Conservation (phyloP, 2,888 invertebrate species). For the Drosophila hamatofila region DNA sequence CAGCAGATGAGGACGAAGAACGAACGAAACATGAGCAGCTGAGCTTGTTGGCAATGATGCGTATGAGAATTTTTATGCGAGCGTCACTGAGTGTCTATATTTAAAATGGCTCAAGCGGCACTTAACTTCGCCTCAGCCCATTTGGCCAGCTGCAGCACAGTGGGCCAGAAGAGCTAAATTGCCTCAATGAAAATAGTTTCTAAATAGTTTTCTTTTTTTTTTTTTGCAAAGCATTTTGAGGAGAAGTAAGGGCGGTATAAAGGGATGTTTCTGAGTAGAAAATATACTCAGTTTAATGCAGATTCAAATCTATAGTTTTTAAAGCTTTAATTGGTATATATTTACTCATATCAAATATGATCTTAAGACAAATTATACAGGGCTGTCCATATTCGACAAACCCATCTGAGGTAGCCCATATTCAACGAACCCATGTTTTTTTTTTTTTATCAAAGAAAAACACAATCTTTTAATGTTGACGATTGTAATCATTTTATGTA, state of each 20-base stretch:
- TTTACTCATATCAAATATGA: background rate
- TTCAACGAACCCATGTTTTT: too few relatives aligned
- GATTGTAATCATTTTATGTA: too few relatives aligned
- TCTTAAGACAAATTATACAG: too few relatives aligned
- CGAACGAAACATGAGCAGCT: background rate
- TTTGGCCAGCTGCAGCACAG: conserved; percentile 36
- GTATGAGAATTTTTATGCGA: conserved; percentile 50
- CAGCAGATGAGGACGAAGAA: conserved; percentile 4
- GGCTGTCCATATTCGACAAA: too few relatives aligned
- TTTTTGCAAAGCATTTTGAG: too few relatives aligned
- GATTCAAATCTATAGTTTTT: background rate
- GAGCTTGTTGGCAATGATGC: conserved; percentile 54
- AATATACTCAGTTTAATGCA: background rate
- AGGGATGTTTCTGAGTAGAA: background rate
- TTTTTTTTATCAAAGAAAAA: too few relatives aligned
- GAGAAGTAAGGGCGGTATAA: too few relatives aligned
- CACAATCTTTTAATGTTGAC: too few relatives aligned
- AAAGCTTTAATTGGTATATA: too few relatives aligned
- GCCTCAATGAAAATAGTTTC: background rate
- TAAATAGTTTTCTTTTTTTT: too few relatives aligned
- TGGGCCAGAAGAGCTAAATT: conserved; percentile 4
- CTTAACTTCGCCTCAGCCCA: conserved; percentile 67
- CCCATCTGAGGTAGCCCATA: too few relatives aligned
- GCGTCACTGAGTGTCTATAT: conserved; percentile 56
- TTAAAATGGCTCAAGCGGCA: conserved; percentile 76